Conservation (phyloP, 2,113 vertebrate species). For the Rhipidura dahli region DNA sequence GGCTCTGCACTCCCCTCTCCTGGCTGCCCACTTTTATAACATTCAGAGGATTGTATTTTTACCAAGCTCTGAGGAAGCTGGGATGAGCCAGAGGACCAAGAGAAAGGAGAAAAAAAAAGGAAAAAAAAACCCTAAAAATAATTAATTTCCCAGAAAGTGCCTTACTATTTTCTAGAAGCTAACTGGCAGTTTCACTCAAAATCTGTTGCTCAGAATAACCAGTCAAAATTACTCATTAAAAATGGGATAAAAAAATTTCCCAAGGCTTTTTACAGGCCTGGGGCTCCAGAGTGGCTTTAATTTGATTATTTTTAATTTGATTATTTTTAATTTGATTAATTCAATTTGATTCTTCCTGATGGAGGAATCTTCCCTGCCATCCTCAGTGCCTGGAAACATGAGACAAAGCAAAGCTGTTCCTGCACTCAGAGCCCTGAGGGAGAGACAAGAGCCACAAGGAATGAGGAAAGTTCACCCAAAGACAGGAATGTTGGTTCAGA, state of each 20-base stretch:
- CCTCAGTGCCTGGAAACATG: neutral
- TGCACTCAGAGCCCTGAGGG: neutral
- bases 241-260: neutral
- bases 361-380: neutral
- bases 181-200: neutral
- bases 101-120: neutral
- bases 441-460: neutral
- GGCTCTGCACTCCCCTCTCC: neutral
- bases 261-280: neutral
- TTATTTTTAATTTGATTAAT: neutral
- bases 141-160: neutral
- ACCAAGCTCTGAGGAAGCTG: neutral
- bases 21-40: neutral
- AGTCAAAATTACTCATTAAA: neutral
- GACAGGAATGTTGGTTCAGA: neutral
- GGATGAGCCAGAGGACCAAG: neutral
- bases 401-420: neutral
- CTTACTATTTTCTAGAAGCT: neutral
- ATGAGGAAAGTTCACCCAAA: neutral
- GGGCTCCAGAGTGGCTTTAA: neutral
- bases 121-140: neutral
- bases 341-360: neutral
- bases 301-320: neutral
- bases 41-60: neutral
- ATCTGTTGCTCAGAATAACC: neutral